Base-by-base conservation (phyloP, 2,797 vertebrate genomes). In the Sebastes nivosus region DNA sequence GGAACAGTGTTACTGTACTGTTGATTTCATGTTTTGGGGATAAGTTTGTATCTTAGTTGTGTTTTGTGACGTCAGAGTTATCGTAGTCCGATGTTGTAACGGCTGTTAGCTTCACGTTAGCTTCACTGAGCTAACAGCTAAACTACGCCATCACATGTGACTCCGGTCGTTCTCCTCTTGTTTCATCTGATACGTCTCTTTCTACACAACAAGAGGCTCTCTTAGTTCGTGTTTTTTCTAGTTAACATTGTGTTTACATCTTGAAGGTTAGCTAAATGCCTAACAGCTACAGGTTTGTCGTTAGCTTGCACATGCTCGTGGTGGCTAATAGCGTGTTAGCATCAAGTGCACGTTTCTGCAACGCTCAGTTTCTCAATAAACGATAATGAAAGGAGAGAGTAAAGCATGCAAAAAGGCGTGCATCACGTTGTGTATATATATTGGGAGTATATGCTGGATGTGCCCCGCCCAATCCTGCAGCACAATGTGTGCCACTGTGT, bases 311-410 rank as follows among this genome's bases (percentile, higher is more conserved):
- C 50, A 9, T 69, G 79, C 66, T 82, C 75, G 42, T 70, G 64
- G 58, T 72, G 34, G 89, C 82, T 82, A 85, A 38, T 11, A 29
- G 36, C 4, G 16, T 58, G 77, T 52, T 87, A 66, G 84, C 76
- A 60, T 30, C 27, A 25, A 67, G 36, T 65, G 63, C 85, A 86
- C 78, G 65, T 75, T 16, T 77, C 59, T 52, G 42, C n/a, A 59
- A n/a, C 22, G 16, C 16, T 14, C 3, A 2, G 46, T n/a, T 20
- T 60, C 0, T 59, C 24, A 11, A 16, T 2, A 27, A 38, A 61
- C 14, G 8, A 3, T 8, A 4, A 7, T 12, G 22, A 42, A 20
- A 4, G 1, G 32, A 52, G 1, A 34, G 1, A 1, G 0, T 4
- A 20, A 60, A 5, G 72, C 3, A 12, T 36, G 18, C 3, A 13